A percentile compares a stretch with the other conserved stretches of the same genome.
Conservation (phyloP, 1,140 invertebrate species). For the Magallana gigas region DNA sequence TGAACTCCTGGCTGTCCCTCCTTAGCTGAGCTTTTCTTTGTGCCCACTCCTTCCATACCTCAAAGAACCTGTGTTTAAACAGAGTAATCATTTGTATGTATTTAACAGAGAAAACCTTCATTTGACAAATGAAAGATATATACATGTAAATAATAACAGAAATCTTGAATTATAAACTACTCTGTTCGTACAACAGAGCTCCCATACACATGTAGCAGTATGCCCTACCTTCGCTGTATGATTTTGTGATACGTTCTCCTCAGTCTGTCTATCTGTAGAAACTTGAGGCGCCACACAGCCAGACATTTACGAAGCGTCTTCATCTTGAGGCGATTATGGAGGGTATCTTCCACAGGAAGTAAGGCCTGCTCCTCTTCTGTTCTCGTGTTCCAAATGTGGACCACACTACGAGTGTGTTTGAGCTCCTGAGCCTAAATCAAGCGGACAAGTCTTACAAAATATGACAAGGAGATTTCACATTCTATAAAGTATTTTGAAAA, state of each 20-base stretch:
- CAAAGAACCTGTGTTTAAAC: not conserved
- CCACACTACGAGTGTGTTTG: conserved; percentile 54
- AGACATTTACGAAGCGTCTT: conserved; percentile 58
- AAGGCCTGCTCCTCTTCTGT: conserved; percentile 60
- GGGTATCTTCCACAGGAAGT: conserved; percentile 53
- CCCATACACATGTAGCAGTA: not conserved
- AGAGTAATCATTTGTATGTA: not conserved
- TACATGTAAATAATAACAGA: no score
- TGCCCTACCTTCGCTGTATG: conserved; percentile 55
- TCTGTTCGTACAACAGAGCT: not conserved
- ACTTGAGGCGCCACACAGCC: conserved; percentile 57
- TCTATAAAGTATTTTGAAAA: no score
- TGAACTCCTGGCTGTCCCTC: not conserved
- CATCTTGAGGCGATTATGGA: conserved; percentile 52
- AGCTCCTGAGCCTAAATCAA: conserved; percentile 59
- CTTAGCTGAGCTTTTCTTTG: conserved; percentile 21
- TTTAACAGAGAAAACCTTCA: not conserved
- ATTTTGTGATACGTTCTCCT: conserved; percentile 55
- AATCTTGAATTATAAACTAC: no score
- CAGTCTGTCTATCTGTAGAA: conserved; percentile 53
- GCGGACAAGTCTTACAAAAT: not conserved
- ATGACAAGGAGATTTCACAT: no score
- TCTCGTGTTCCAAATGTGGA: conserved; percentile 61
- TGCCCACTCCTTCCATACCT: conserved; percentile 29
- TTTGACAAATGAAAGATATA: no score